Evolutionary conservation across 2,797 vertebrate genomes (phyloP).

Genomic region (Champsocephalus esox): DNA sequence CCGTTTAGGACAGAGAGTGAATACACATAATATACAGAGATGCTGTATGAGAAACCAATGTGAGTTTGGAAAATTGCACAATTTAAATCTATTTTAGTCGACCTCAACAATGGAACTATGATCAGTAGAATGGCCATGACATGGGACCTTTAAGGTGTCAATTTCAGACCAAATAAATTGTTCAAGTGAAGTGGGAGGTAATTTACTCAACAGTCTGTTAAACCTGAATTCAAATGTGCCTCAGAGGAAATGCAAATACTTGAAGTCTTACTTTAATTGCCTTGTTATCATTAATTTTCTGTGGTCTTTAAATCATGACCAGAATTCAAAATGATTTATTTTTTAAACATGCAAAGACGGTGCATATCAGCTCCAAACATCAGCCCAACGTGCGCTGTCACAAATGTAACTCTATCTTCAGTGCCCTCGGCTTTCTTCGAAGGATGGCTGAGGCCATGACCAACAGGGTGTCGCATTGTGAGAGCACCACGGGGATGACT

Average conservation of each 20-base stretch:
- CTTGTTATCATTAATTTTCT: constrained; percentile 26
- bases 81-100: no score
- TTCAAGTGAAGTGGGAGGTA: neutral
- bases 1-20: no score
- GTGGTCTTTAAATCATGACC: constrained; percentile 19
- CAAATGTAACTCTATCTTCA: constrained; percentile 37
- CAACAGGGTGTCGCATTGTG: constrained; percentile 66
- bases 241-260: constrained; percentile 31
- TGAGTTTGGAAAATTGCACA: no score
- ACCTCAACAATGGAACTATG: no score
- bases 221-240: constrained; percentile 38
- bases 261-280: constrained; percentile 25
- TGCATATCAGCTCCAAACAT: constrained; percentile 22
- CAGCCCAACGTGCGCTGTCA: constrained; percentile 17
- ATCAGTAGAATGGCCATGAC: no score
- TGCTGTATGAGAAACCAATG: no score
- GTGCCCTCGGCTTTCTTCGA: constrained; percentile 32
- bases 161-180: constrained; percentile 21
- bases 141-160: neutral
- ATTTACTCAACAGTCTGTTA: constrained; percentile 34
- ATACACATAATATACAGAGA: no score
- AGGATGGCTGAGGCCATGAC: constrained; percentile 59
- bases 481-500: constrained; percentile 63
- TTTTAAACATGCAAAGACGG: neutral
- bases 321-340: neutral